Percentiles rank a stretch among this genome's conserved stretches.
phyloP scores from a whole-genome alignment of 2,797 vertebrate genomes.

The Enteromius afrohamiltoni region DNA sequence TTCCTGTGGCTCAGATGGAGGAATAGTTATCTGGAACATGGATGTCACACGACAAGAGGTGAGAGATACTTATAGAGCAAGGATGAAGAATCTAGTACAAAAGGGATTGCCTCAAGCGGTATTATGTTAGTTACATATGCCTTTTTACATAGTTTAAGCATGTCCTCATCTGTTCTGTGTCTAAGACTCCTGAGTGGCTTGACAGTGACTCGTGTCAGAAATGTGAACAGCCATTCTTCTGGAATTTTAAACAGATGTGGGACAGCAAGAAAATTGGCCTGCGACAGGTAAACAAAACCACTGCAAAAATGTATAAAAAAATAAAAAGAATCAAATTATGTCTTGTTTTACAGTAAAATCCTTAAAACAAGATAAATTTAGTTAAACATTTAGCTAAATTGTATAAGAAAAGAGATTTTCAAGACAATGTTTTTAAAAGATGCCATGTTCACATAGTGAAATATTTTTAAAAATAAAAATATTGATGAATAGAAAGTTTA shows the following conservation, averaged over 20 bases:
- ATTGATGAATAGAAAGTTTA: neutral
- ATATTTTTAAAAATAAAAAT: neutral
- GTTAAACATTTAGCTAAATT: neutral
- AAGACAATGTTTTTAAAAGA: no score
- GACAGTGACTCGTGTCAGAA: conserved; percentile 99
- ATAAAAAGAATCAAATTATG: neutral
- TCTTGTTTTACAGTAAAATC: neutral
- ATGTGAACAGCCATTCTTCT: conserved; percentile 98
- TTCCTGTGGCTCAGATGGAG: conserved; percentile 92
- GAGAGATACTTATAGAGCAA: conserved; percentile 33
- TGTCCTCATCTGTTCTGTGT: conserved; percentile 19
- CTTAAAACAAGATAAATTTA: neutral
- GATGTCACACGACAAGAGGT: conserved; percentile 98
- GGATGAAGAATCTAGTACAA: neutral
- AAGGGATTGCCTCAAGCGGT: neutral
- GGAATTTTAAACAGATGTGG: conserved; percentile 99
- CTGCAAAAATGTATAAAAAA: neutral
- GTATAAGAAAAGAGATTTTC: neutral
- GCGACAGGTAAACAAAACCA: conserved; percentile 85
- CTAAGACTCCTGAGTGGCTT: conserved; percentile 94
- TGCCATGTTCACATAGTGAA: neutral
- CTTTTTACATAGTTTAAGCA: conserved; percentile 14
- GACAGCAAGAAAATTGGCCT: conserved; percentile 97
- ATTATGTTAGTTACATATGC: conserved; percentile 33
- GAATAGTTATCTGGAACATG: conserved; percentile 99